Evolutionary conservation across 2,888 invertebrate species (phyloP).

Genomic region (Protonemura montana): DNA sequence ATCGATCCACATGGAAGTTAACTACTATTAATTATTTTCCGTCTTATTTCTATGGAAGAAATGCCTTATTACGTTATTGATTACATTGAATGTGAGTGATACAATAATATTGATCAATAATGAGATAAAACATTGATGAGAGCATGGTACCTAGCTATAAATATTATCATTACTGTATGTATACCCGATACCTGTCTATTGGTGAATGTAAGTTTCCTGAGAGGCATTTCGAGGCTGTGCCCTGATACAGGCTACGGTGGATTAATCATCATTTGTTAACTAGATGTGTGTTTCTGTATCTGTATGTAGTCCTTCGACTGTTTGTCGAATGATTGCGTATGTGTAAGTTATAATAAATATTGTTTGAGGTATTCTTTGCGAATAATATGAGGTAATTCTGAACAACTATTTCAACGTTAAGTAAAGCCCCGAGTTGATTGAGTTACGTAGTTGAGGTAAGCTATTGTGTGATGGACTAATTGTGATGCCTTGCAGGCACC

Average conservation of each 20-base stretch:
- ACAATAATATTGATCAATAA: constrained; percentile 19
- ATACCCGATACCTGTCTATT: constrained; percentile 29
- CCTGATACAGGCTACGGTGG: constrained; percentile 26
- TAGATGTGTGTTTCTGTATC: background rate
- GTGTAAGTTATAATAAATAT: constrained; percentile 34
- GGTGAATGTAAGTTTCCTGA: constrained; percentile 42
- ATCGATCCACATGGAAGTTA: constrained; percentile 39
- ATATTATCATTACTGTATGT: constrained; percentile 14
- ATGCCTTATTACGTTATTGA: constrained; percentile 16
- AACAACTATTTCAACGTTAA: background rate
- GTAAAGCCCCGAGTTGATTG: constrained; percentile 16
- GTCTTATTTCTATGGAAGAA: constrained; percentile 38
- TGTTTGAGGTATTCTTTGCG: constrained; percentile 29
- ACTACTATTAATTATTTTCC: constrained; percentile 17
- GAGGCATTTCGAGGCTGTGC: constrained; percentile 14
- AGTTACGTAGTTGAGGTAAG: background rate
- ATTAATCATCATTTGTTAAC: background rate
- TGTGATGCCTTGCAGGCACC: background rate
- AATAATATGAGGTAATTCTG: background rate
- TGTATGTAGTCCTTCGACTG: background rate
- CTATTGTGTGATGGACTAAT: background rate
- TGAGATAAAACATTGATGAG: constrained; percentile 17
- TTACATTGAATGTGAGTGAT: constrained; percentile 32
- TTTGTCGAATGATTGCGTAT: constrained; percentile 13
- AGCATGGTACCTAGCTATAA: constrained; percentile 12